A percentile compares a stretch with the other conserved stretches of the same genome.
phyloP scores from a whole-genome alignment of 2,888 invertebrate genomes.

The Aporophyla nigra region DNA sequence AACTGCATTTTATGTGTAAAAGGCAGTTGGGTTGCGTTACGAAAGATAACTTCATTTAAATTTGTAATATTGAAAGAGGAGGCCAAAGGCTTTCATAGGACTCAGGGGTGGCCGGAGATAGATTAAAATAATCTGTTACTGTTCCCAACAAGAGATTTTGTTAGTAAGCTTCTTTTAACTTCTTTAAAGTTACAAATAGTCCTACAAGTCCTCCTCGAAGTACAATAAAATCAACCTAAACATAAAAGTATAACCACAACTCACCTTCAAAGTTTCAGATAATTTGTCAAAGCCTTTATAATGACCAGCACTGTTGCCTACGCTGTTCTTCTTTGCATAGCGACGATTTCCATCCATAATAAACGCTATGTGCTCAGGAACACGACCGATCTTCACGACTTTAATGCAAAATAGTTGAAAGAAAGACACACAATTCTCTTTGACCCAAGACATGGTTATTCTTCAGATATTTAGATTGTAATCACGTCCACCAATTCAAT shows the following conservation, averaged over 20 bases:
- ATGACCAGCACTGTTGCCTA: slow-evolving; percentile 95
- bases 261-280: slow-evolving; percentile 94
- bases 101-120: background rate
- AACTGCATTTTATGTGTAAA: no score
- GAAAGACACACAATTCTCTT: slow-evolving; percentile 94
- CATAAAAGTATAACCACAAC: slow-evolving; percentile 19
- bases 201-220: background rate
- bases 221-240: background rate
- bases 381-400: slow-evolving; percentile 94
- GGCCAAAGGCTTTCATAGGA: background rate
- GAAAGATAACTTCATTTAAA: background rate
- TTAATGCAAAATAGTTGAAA: slow-evolving; percentile 93
- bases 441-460: slow-evolving; percentile 92
- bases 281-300: slow-evolving; percentile 95
- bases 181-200: background rate
- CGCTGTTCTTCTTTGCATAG: slow-evolving; percentile 95
- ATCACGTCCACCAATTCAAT: slow-evolving; percentile 6
- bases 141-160: background rate
- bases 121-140: background rate
- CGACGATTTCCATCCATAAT: slow-evolving; percentile 99
- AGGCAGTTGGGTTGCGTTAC: no score
- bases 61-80: background rate
- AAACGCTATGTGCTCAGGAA: slow-evolving; percentile 98
- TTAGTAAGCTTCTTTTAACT: background rate
- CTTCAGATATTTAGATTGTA: background rate